Base-by-base conservation (phyloP, 92 coral and sea anemone species). In the Virgularia gustaviana region DNA sequence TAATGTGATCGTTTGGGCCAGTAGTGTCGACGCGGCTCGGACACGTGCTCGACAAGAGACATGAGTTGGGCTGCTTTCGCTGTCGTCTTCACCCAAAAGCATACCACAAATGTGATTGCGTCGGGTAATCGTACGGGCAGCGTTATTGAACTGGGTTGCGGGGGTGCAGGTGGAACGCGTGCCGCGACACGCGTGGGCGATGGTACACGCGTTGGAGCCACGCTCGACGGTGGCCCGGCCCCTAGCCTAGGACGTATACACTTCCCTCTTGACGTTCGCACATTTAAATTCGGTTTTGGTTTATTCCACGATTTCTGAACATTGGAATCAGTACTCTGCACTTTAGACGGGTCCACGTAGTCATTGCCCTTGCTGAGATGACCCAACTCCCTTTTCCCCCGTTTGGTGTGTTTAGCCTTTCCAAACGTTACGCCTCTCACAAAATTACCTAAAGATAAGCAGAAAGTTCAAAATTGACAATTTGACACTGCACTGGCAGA, bases 31-130 rank as follows among this genome's bases (percentile, higher is more conserved):
- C 28, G 27, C 3, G 2, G 18, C 9, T 18, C 9, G 34, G 41
- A 30, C 6, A 15, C 31, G 28, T 49, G 18, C 35, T 68, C 75
- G 5, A 38, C 54, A 1, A 68, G 28, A 12, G 75, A 68, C n/a
- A 68, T 31, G 2, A 68, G 75, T 68, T 68, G 75, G 6, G 53
- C 75, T 25, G 2, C 1, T 2, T 47, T 33, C 20, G 75, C 20
- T 35, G n/a, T 12, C 11, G 75, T 68, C 39, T 68, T 68, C 33
- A 68, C 51, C 75, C 75, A 68, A 38, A 68, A 68, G 22, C 75
- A 68, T 20, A 68, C 30, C 37, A 68, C 75, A 8, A 68, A 68
- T 19, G 61, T 68, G 8, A 68, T 68, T 0, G 30, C 35, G 11
- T 25, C 59, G 9, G 75, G 75, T 31, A 68, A 61, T n/a, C 51